Base-by-base conservation (phyloP, 2,888 invertebrate genomes). In the Amphimallon solstitiale region DNA sequence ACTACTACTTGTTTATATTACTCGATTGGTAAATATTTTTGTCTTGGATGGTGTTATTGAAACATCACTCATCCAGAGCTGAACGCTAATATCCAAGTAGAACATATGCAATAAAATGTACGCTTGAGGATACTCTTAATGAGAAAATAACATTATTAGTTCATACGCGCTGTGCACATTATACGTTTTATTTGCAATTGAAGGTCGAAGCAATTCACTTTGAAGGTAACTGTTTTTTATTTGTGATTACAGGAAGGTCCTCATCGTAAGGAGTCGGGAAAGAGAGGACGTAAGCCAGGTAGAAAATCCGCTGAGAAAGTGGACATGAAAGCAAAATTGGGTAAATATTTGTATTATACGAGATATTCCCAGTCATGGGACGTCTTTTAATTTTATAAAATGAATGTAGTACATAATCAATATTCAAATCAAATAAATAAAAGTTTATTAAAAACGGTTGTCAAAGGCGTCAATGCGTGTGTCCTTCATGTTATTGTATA, bases 261-360 rank as follows among this genome's bases (percentile, higher is more conserved):
- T 77, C 84, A 85, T 83, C 87, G 93, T 73, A 92, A 92, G 80
- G 94, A 94, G 85, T 88, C 91, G 73, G 92, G 92, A 73, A 93
- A 93, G 84, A 88, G 95, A 76, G 96, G 94, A 81, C 91, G 94
- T 78, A 92, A 93, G 84, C 94, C 94, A 70, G 94, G 93, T 78
- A 88, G 93, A 81, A 94, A 93, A 84, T 90, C 92, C 75, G 86
- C 90, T 29, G 94, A 94, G 80, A 95, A 94, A 86, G 90, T 94
- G 83, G 96, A 97, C 84, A 93, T 95, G 87, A 94, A 93, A 87
- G 95, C 94, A 70, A 96, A 96, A 87, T 88, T 97, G 75, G 94
- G 94, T 94, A 84, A 81, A 84, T 14, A 63, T 40, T 10, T 29
- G 6, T 29, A 29, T 7, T 29, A 29, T 29, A 3, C 2, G 29